Conservation (phyloP, 2,888 invertebrate genomes). For the Clanis bilineata region DNA sequence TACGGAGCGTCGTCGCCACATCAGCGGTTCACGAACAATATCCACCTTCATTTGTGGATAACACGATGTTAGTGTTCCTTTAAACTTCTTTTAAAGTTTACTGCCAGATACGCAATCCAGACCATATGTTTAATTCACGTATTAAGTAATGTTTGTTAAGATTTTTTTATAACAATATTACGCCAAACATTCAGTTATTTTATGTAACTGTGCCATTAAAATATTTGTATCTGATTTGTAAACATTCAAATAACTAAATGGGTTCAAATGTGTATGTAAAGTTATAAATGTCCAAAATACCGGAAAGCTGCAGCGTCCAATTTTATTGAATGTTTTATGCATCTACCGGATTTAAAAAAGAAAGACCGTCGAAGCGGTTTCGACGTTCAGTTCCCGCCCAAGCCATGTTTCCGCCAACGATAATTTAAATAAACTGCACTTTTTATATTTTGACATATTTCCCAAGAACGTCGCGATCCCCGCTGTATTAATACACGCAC, state of each 20-base stretch:
- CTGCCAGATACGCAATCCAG: neutral
- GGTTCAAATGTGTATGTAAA: constrained; percentile 22
- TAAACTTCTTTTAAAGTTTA: too few species aligned
- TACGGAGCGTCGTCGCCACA: constrained; percentile 58
- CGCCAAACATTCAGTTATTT: too few species aligned
- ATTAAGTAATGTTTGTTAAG: neutral
- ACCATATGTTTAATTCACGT: neutral
- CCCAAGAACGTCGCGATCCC: constrained; percentile 55
- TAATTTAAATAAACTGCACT: constrained; percentile 69
- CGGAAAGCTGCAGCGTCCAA: constrained; percentile 4
- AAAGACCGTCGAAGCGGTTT: constrained; percentile 49
- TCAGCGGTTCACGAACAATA: constrained; percentile 68
- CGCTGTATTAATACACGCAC: constrained; percentile 72
- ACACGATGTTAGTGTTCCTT: constrained; percentile 48
- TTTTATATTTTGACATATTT: constrained; percentile 63
- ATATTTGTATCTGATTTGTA: too few species aligned
- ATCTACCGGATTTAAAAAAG: constrained; percentile 60
- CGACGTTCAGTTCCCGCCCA: constrained; percentile 63
- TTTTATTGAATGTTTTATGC: constrained; percentile 44
- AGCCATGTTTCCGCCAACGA: constrained; percentile 65
- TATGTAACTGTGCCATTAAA: too few species aligned
- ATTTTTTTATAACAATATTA: neutral
- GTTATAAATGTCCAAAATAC: constrained; percentile 28
- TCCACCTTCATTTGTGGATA: constrained; percentile 59
- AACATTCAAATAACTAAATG: neutral